Conservation (phyloP, 1,140 invertebrate species). For the Drosophila willistoni region DNA sequence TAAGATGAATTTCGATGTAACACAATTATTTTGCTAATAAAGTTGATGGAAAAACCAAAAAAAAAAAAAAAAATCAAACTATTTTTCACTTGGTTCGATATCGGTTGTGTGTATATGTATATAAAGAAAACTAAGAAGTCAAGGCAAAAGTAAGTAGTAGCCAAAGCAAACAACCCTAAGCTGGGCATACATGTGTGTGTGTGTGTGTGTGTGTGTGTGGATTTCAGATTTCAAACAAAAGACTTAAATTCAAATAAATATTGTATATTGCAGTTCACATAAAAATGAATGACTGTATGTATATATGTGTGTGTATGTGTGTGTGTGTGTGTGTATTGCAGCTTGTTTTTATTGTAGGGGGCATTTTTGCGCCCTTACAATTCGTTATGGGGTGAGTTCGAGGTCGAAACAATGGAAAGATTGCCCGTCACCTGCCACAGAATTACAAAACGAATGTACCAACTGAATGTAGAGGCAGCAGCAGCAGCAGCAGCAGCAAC, state of each 20-base stretch:
- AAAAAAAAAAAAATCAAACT: conserved; percentile 28
- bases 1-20: conserved; percentile 74
- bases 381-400: conserved; percentile 81
- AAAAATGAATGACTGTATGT: conserved; percentile 65
- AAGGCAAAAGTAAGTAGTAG: conserved; percentile 62
- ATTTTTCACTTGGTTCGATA: not conserved
- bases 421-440: conserved; percentile 83
- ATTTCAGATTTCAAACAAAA: conserved; percentile 77
- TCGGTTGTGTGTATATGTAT: not conserved
- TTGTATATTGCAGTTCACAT: conserved; percentile 79
- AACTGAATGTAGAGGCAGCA: conserved; percentile 22
- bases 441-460: conserved; percentile 79
- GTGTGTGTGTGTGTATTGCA: conserved; percentile 50
- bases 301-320: conserved; percentile 9
- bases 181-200: not conserved
- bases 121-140: conserved; percentile 28
- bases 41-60: conserved; percentile 65
- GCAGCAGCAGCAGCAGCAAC: conserved; percentile 20
- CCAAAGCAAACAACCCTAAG: conserved; percentile 73
- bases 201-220: conserved; percentile 53
- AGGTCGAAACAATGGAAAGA: conserved; percentile 75
- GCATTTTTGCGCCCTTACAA: conserved; percentile 76
- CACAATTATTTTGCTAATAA: conserved; percentile 72
- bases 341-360: conserved; percentile 77
- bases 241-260: conserved; percentile 82